Base-by-base conservation (phyloP, 2,888 invertebrate genomes). In the Dryomyza anilis region DNA sequence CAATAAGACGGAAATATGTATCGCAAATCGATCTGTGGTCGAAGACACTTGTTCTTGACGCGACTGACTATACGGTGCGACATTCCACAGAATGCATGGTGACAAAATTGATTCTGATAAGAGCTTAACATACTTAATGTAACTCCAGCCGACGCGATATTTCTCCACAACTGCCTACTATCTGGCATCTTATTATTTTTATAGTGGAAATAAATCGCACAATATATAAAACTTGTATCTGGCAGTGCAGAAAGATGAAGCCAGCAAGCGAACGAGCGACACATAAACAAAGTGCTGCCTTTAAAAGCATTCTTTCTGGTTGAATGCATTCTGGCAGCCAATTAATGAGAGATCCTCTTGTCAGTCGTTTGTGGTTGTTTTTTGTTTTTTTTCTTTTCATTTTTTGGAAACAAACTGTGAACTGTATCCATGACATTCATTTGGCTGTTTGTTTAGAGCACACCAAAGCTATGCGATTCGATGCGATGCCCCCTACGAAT, bases 291-390 rank as follows among this genome's bases (percentile, higher is more conserved):
- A 30, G 6, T 45, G 21, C 16, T 21, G 27, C 45, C 23, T 19
- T 39, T 61, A 52, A 61, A 61, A 61, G 50, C 50, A 50, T 61
- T 61, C 21, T n/a, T n/a, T n/a, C n/a, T n/a, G 12, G 25, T 27
- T 56, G n/a, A 36, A 23, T 56, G 56, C 23, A 23, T 33, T 33
- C 25, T 45, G 33, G 30, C 30, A 33, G 52, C 52, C 52, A 50
- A 52, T 61, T 61, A 52, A 52, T 19, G 48, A 23, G 8, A 30
- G 19, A 19, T 12, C 55, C 19, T 53, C 16, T 59, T 46, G 16
- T 33, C n/a, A 43, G 43, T 19, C 43, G 59, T 58, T 52, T 52
- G 27, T 27, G 19, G 25, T 14, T 16, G 3, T 30, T n/a, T n/a
- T n/a, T n/a, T n/a, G n/a, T n/a, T n/a, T n/a, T n/a, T n/a, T n/a